A percentile compares a stretch with the other conserved stretches of the same genome.
Evolutionary conservation across 2,888 invertebrate species (phyloP).

Genomic region (Temnothorax unifasciatus): DNA sequence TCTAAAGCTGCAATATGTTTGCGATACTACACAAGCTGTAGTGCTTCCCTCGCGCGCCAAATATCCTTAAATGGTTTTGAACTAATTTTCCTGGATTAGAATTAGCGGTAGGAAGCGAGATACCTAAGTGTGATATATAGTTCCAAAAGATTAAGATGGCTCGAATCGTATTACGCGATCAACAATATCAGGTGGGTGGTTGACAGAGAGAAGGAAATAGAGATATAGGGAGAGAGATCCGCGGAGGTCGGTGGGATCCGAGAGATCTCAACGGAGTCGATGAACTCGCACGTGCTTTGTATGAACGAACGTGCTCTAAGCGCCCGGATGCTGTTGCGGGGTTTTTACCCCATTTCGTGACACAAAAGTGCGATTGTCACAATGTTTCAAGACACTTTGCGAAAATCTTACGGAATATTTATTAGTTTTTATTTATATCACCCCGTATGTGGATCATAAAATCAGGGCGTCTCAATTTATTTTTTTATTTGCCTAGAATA

Average conservation of each 20-base stretch:
- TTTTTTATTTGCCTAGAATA: neutral
- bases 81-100: conserved; percentile 64
- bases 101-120: conserved; percentile 30
- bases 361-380: conserved; percentile 27
- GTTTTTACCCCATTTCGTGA: neutral
- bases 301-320: conserved; percentile 28
- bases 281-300: conserved; percentile 49
- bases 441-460: neutral
- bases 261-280: conserved; percentile 38
- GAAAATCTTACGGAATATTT: conserved; percentile 1
- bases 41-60: neutral
- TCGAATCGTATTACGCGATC: conserved; percentile 30
- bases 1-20: conserved; percentile 39
- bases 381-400: neutral
- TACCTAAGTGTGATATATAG: neutral
- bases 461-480: neutral
- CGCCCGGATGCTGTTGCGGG: neutral
- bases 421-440: neutral
- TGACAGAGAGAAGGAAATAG: conserved; percentile 8
- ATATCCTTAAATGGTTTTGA: conserved; percentile 50
- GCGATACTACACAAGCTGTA: conserved; percentile 36
- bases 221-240: conserved; percentile 7
- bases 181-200: conserved; percentile 29
- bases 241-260: neutral
- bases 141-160: conserved; percentile 31